Evolutionary conservation across 2,888 invertebrate species (phyloP).

Genomic region (Flexamia atlantica): DNA sequence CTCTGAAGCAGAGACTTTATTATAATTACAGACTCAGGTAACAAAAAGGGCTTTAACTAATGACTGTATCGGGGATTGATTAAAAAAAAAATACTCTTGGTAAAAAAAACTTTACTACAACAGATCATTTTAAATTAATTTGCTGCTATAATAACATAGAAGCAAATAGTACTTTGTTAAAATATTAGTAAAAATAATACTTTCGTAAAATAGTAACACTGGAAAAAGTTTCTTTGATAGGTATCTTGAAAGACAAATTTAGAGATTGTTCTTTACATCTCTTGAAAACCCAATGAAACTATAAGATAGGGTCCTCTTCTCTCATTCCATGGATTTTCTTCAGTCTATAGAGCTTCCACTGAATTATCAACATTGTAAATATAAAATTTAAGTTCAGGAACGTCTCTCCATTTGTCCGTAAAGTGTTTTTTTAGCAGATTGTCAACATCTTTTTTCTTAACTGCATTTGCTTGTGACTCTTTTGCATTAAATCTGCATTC

Average conservation of each 20-base stretch:
- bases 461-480: conserved; percentile 50
- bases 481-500: conserved; percentile 44
- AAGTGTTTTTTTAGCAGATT: conserved; percentile 58
- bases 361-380: conserved; percentile 36
- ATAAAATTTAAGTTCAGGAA: conserved; percentile 56
- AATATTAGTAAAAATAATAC: conserved; percentile 20
- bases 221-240: conserved; percentile 3
- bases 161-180: conserved; percentile 1
- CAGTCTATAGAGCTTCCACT: conserved; percentile 35
- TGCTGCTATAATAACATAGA: not conserved
- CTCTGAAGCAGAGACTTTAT: no score
- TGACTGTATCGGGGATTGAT: conserved; percentile 22
- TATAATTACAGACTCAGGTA: no score
- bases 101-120: no score
- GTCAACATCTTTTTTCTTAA: conserved; percentile 53
- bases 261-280: conserved; percentile 19
- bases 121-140: conserved; percentile 23
- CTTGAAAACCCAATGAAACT: conserved; percentile 9
- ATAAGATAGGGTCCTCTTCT: conserved; percentile 31
- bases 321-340: conserved; percentile 1
- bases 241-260: conserved; percentile 32
- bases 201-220: conserved; percentile 27
- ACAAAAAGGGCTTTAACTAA: conserved; percentile 22
- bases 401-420: conserved; percentile 51
- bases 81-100: conserved; percentile 19